Evolutionary conservation across 2,797 vertebrate genomes (phyloP), one percentile per base, ranked within the genome.

Genomic region (Chaunax sp.): DNA sequence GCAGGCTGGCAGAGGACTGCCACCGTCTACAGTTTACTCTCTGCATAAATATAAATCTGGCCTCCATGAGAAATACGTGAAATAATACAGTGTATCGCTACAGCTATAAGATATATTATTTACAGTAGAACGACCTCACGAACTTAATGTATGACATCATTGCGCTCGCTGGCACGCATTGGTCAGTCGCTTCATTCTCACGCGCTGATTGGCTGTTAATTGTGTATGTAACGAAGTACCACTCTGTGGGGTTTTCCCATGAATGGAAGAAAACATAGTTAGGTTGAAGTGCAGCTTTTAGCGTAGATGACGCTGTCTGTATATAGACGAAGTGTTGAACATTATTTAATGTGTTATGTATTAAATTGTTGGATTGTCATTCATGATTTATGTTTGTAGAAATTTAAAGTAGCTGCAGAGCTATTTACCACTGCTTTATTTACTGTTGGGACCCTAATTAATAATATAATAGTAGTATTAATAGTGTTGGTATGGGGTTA

Each of bases 241-340:
- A 13, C 81, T 68, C 71, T 10, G 46, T 77, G 91, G 94, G 93
- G 90, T 66, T 94, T 95, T 93, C 92, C 93, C 91, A 84, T 57
- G 63, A 43, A 74, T 35, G 62, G 38, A 62, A 74, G 70, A 22
- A 33, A 33, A 41, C 20, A 10, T 75, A 72, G 92, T 90, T 94
- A 45, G 93, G 91, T 90, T 90, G 93, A 71, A 57, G 59, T 14
- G 84, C 6, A 78, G 66, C 22, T 47, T 18, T 46, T 43, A 70
- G 26, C 13, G 22, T 25, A 73, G 41, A 73, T 18, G 35, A 76
- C 46, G 64, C 50, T 53, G 28, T 54, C 5, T 1, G 18, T 11
- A 8, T 35, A 11, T 9, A 35, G 12, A 35, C n/a, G n/a, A n/a
- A n/a, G n/a, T n/a, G n/a, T n/a, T n/a, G n/a, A n/a, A n/a, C n/a